Evolutionary conservation across 2,113 vertebrate genomes (phyloP), one percentile per base, ranked within the genome.

Genomic region (Camelus dromedarius): DNA sequence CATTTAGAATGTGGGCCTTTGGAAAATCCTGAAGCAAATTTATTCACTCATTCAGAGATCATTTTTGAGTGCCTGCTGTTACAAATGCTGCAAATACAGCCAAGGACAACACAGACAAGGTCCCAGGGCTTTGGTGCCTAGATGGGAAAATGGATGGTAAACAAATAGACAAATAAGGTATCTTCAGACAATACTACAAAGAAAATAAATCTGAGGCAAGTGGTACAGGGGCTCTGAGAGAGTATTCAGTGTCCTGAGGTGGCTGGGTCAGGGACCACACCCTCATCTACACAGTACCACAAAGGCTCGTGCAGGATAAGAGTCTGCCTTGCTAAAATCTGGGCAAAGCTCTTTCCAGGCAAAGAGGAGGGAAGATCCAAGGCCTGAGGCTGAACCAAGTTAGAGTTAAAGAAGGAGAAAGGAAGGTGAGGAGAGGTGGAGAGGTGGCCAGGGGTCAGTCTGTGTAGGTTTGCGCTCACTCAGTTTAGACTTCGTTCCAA

Each of bases 401-500:
- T 32, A 56, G 28, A 95, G 50, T 64, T 64, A 10, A 30, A 19
- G 22, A n/a, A 95, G 26, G 50, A 90, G 42, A n/a, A 54, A 60
- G 80, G 35, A 16, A 46, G 35, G 75, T 46, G 18, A 93, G 38
- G 38, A 42, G 38, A 14, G 28, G 54, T 90, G 32, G 48, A 92
- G 48, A 79, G 9, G 42, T 19, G 80, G 67, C 46, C 52, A 48
- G 22, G 20, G 52, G 6, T 20, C 60, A 48, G 22, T 46, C n/a
- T 66, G 19, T 32, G 35, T 13, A 76, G 60, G 6, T 92, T 52
- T 54, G 54, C 11, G 28, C n/a, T 48, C 54, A 24, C 58, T 92
- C 32, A 90, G 48, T 95, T 96, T 88, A 48, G n/a, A 82, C 88
- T 67, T 85, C 77, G 69, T 69, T 81, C 35, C 79, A 89, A 73